phyloP scores from a whole-genome alignment of 2,888 invertebrate species.

The Disparrhopalites patrizii region DNA sequence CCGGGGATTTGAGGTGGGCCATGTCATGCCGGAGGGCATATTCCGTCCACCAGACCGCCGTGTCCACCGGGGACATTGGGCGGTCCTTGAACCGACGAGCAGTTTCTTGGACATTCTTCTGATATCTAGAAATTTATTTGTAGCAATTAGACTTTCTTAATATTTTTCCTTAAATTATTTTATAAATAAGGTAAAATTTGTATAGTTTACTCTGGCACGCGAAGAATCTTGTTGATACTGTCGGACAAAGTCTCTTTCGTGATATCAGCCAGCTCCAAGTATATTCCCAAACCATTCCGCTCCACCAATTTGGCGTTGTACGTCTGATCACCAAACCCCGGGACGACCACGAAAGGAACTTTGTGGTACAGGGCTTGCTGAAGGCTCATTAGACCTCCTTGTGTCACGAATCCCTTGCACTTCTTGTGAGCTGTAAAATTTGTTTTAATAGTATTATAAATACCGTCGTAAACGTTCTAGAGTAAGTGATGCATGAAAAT shows the following conservation, averaged over 20 bases:
- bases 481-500: too few species aligned
- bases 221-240: neutral
- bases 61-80: neutral
- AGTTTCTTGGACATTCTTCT: neutral
- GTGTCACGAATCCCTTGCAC: neutral
- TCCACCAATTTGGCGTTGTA: neutral
- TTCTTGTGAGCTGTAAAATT: neutral
- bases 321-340: neutral
- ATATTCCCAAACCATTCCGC: neutral
- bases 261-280: neutral
- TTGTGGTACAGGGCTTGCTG: neutral
- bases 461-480: too few species aligned
- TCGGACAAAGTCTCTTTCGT: neutral
- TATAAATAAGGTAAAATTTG: too few species aligned
- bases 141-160: too few species aligned
- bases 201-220: too few species aligned
- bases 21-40: constrained; percentile 8
- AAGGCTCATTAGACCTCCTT: neutral
- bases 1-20: neutral
- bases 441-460: too few species aligned
- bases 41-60: constrained; percentile 4
- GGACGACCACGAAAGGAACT: neutral
- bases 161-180: too few species aligned
- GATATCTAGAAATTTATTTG: neutral
- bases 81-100: neutral